Conservation (phyloP, 2,113 vertebrate genomes). For the Myrmecophaga tridactyla region DNA sequence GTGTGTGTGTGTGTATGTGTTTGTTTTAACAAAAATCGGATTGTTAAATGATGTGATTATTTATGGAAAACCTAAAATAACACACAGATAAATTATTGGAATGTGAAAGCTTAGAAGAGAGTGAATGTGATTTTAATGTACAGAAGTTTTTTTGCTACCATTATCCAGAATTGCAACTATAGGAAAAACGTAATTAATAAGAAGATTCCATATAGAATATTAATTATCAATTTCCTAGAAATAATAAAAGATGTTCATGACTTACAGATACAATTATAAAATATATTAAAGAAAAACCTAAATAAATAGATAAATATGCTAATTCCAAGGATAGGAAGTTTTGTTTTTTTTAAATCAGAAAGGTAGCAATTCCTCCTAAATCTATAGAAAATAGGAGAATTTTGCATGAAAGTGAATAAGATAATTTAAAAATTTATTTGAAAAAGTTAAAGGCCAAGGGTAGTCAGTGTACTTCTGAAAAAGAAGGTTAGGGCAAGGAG, state of each 20-base stretch:
- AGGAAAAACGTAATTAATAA: not conserved
- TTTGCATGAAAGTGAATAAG: not conserved
- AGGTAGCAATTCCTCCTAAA: not conserved
- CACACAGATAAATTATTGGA: not conserved
- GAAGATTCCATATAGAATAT: not conserved
- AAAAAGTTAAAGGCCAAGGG: not conserved
- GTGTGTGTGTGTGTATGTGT: not conserved
- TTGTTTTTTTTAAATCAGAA: not conserved
- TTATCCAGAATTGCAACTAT: not conserved
- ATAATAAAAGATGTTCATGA: not conserved
- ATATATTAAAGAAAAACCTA: not conserved
- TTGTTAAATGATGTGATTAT: not conserved
- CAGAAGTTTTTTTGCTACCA: not conserved
- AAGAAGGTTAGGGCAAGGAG: not conserved
- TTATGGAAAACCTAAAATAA: not conserved
- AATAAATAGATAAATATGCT: not conserved
- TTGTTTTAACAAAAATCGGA: not conserved
- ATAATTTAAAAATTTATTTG: not conserved
- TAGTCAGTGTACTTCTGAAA: not conserved
- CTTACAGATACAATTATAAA: not conserved
- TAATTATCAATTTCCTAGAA: not conserved
- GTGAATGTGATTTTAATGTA: not conserved
- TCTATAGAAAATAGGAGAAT: not conserved
- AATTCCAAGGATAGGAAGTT: not conserved
- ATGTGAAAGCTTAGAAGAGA: not conserved